Conservation (phyloP, 2,888 invertebrate species). For the Alcis repandata region DNA sequence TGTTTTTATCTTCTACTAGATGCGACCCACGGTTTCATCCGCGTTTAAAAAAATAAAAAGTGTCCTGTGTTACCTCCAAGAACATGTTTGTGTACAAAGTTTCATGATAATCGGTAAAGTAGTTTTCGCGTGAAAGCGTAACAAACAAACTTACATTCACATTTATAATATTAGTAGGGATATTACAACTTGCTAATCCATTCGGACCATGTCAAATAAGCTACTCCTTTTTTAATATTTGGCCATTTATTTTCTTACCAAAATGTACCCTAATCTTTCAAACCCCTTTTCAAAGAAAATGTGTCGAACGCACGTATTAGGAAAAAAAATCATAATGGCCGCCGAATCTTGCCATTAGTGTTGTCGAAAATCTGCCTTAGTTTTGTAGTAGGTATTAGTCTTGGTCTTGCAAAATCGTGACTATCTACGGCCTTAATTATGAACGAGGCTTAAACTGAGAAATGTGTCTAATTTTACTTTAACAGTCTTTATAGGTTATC, state of each 20-base stretch:
- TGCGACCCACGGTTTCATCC: no score
- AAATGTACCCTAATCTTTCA: constrained; percentile 15
- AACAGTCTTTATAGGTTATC: no score
- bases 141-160: no score
- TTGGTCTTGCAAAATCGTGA: neutral
- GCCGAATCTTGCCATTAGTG: neutral
- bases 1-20: no score
- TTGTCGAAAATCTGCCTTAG: neutral
- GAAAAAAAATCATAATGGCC: constrained; percentile 2
- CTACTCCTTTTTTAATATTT: neutral
- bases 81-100: no score
- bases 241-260: constrained; percentile 4
- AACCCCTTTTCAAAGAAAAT: constrained; percentile 13
- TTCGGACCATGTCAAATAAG: neutral
- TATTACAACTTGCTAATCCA: neutral
- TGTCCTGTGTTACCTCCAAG: no score
- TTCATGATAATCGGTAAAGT: no score
- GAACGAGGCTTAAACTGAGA: no score
- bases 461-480: neutral
- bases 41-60: no score
- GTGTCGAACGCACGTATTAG: constrained; percentile 17
- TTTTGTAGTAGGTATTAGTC: neutral
- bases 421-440: no score
- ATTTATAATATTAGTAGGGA: no score
- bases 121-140: no score